phyloP scores from a whole-genome alignment of 2,797 vertebrate species.

The Taenioides sp. region DNA sequence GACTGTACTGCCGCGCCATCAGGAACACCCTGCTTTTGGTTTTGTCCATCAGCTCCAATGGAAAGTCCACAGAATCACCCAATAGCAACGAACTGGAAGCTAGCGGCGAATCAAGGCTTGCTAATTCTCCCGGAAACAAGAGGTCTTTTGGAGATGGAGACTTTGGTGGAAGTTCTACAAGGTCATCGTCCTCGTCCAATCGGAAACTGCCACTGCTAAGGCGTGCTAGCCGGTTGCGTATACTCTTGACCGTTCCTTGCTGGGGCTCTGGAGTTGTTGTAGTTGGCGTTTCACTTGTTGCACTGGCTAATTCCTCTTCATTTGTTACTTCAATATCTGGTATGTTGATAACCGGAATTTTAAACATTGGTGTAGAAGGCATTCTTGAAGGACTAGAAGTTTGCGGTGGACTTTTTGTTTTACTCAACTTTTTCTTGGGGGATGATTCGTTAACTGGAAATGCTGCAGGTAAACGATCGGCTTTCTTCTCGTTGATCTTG shows the following conservation, averaged over 20 bases:
- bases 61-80: slow-evolving; percentile 71
- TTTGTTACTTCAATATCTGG: slow-evolving; percentile 61
- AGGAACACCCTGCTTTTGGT: slow-evolving; percentile 91
- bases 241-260: slow-evolving; percentile 75
- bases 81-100: slow-evolving; percentile 78
- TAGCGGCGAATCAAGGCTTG: slow-evolving; percentile 77
- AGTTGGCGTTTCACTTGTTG: slow-evolving; percentile 47
- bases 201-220: slow-evolving; percentile 82
- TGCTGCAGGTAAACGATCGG: slow-evolving; percentile 88
- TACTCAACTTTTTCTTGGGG: slow-evolving; percentile 54
- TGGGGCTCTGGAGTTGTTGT: slow-evolving; percentile 73
- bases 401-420: slow-evolving; percentile 50
- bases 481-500: slow-evolving; percentile 92
- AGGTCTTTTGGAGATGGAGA: slow-evolving; percentile 63
- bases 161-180: slow-evolving; percentile 68
- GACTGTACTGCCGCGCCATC: slow-evolving; percentile 98
- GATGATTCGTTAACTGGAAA: slow-evolving; percentile 89
- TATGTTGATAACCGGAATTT: slow-evolving; percentile 75
- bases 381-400: slow-evolving; percentile 38
- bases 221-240: slow-evolving; percentile 79
- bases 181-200: slow-evolving; percentile 77
- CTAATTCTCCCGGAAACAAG: slow-evolving; percentile 80
- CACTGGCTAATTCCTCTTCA: slow-evolving; percentile 56
- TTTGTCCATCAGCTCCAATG: slow-evolving; percentile 82
- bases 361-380: slow-evolving; percentile 54